Evolutionary conservation across 2,797 vertebrate species (phyloP), one percentile per base, ranked within the genome.

Genomic region (Chrysocyon brachyurus): DNA sequence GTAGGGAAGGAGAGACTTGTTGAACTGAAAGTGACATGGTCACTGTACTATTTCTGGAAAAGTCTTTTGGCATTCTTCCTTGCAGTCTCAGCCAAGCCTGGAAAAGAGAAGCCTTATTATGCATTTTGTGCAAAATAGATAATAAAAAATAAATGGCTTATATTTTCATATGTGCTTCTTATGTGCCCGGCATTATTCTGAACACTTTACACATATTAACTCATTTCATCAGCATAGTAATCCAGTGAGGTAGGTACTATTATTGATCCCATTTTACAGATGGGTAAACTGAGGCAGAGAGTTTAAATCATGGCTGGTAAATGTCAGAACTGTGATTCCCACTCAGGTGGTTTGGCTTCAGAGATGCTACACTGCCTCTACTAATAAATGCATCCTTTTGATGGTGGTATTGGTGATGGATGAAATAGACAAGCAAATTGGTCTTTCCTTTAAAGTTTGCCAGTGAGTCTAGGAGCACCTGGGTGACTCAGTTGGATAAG

Each of bases 1-100:
- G 54, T 57, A 49, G 46, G 59, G 94, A 95, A 95, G 81, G 66
- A 82, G 52, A 84, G n/a, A 33, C 28, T 75, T 75, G 15, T 72
- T 81, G 83, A 87, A 70, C 6, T 46, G 21, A 57, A 88, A 92
- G 33, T 75, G 64, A 70, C 26, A 79, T 46, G 24, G 4, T 63
- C 19, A 31, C 36, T 52, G 26, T 31, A 66, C 40, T 52, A 31
- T 72, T 96, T 91, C 28, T 82, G 49, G 78, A 81, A 90, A 81
- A 56, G 6, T 3, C 21, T 46, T 66, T 87, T 28, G 24, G 19
- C 31, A n/a, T 83, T 84, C 54, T 81, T 88, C 22, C 70, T 82
- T 75, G 31, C 57, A 97, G 49, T 49, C 16, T 56, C 16, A 87
- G n/a, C 5, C 68, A 61, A 26, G 33, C 46, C 28, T 57, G 63